phyloP scores from a whole-genome alignment of 2,797 vertebrate genomes.

The Neosilurus hyrtlii region DNA sequence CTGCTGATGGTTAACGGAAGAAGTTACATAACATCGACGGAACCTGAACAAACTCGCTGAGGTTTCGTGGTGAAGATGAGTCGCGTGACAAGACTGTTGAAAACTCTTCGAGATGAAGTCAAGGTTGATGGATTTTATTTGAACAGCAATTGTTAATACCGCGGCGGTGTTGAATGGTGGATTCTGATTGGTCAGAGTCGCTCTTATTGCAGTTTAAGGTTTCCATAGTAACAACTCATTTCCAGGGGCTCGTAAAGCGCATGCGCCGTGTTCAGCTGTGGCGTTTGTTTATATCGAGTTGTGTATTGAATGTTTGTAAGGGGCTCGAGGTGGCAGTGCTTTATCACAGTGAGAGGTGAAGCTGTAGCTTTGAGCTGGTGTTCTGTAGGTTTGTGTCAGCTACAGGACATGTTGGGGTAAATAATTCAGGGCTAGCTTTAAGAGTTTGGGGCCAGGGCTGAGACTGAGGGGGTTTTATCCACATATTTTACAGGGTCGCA shows the following conservation, averaged over 20 bases:
- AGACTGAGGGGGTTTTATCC: too few relatives aligned
- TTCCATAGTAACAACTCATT: neutral
- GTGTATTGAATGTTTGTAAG: neutral
- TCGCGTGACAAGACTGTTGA: constrained; percentile 35
- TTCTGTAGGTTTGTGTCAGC: too few relatives aligned
- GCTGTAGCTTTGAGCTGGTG: neutral
- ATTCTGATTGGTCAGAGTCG: neutral
- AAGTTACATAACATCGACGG: neutral
- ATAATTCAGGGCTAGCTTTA: too few relatives aligned
- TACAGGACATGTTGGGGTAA: too few relatives aligned
- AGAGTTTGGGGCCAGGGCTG: too few relatives aligned
- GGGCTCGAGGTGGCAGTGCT: neutral
- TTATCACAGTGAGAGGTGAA: neutral
- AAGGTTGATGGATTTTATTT: constrained; percentile 10
- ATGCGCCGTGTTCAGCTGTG: too few relatives aligned
- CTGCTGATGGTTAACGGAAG: neutral
- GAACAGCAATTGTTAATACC: neutral
- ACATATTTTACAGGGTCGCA: too few relatives aligned
- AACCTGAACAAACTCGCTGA: too few relatives aligned
- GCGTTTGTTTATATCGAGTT: too few relatives aligned
- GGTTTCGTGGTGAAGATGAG: constrained; percentile 30
- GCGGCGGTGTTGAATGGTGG: neutral
- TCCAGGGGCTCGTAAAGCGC: neutral
- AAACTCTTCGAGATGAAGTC: constrained; percentile 33
- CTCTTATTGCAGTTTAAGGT: neutral